Evolutionary conservation across 1,140 invertebrate genomes (phyloP).

Genomic region (Nasonia giraulti): DNA sequence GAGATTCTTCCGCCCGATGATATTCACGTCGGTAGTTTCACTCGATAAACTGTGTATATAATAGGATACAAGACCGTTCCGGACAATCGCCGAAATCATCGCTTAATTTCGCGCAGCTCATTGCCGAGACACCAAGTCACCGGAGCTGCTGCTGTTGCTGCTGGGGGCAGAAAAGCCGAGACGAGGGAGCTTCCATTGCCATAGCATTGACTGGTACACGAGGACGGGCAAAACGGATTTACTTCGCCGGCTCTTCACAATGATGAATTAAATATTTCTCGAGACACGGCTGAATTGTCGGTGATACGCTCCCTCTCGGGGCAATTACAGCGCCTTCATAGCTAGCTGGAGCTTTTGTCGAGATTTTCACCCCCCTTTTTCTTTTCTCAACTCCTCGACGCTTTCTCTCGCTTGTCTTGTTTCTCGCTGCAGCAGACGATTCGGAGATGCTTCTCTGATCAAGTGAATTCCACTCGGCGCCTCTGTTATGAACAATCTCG

Average conservation of each 20-base stretch:
- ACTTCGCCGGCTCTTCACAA: conserved; percentile 43
- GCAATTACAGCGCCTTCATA: conserved; percentile 51
- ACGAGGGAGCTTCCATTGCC: too few relatives aligned
- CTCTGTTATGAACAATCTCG: conserved; percentile 3
- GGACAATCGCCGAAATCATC: too few relatives aligned
- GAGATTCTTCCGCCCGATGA: background rate
- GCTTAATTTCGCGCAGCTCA: too few relatives aligned
- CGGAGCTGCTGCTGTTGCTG: too few relatives aligned
- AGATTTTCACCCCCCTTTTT: background rate
- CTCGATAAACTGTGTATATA: too few relatives aligned
- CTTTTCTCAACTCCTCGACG: background rate
- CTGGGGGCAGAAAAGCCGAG: too few relatives aligned
- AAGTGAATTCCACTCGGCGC: conserved; percentile 3
- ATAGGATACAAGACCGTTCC: too few relatives aligned
- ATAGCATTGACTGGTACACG: too few relatives aligned
- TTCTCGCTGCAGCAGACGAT: background rate
- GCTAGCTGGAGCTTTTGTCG: background rate
- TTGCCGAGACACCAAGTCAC: too few relatives aligned
- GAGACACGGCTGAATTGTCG: conserved; percentile 52
- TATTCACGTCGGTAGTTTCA: too few relatives aligned
- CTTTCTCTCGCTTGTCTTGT: background rate
- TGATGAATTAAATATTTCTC: conserved; percentile 58
- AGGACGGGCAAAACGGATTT: background rate
- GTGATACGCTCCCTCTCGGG: conserved; percentile 3
- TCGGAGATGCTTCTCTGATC: conserved; percentile 17